Evolutionary conservation across 2,113 vertebrate genomes (phyloP), one percentile per base, ranked within the genome.

Genomic region (Zosterops borbonicus): DNA sequence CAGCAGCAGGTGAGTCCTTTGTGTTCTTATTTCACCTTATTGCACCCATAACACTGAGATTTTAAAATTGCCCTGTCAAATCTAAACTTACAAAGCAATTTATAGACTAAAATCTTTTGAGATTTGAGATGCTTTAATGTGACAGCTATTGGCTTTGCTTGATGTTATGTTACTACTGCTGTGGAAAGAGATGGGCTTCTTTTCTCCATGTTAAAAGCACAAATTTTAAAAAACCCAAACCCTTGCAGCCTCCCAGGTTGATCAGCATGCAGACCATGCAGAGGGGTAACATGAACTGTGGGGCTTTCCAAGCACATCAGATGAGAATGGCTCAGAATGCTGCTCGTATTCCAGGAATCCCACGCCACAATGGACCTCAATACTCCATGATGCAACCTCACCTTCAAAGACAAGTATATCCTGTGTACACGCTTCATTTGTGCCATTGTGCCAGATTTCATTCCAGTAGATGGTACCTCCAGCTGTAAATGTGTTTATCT

Each of bases 351-450:
- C 98, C 85, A 97, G 98, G 96, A 98, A 98, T 98, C 78, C 98
- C 99, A 50, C 98, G 99, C 92, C 98, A 98, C 96, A 99, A 99
- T 47, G 98, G 99, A 67, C 99, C 99, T 94, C 99, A 99, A 18
- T 99, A 99, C 94, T 98, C 98, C 89, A 98, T 99, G 99, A 99
- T 99, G 98, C 99, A 99, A 97, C 98, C 99, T 58, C 99, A 99
- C 96, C 98, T 99, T 94, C 99, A 99, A 98, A 99, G 99, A 99
- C 99, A 99, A 99, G 99, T 99, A 97, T 97, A 98, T 94, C 92
- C 96, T 96, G 95, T 95, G 95, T 96, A 95, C 95, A 96, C 63
- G 78, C 92, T 97, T 97, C 95, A 95, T 95, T 94, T 94, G 95
- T 95, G 93, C 97, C 95, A 89, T 83, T 85, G 90, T 93, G 86